phyloP scores from a whole-genome alignment of 2,797 vertebrate genomes.

The Cuculus canorus region DNA sequence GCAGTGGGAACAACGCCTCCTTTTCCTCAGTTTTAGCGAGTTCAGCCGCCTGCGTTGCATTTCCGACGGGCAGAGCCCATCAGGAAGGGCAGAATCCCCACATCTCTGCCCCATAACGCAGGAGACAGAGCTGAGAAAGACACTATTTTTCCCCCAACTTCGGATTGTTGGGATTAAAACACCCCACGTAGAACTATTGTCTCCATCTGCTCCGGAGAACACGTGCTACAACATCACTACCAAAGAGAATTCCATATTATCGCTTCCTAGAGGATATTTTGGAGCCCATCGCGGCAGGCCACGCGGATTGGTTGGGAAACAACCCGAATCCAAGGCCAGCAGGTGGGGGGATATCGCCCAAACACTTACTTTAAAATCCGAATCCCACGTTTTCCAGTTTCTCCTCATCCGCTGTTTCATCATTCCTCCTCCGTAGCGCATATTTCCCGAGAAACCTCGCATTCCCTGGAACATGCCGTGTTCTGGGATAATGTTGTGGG shows the following conservation, averaged over 20 bases:
- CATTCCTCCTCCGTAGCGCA: conserved; percentile 87
- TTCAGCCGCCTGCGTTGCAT: background rate
- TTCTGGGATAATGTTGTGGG: conserved; percentile 91
- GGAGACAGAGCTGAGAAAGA: background rate
- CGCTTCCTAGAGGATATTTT: background rate
- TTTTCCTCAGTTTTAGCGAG: background rate
- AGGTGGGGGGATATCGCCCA: background rate
- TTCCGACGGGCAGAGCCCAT: no score
- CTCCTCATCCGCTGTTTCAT: conserved; percentile 90
- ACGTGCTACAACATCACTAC: fast-evolving
- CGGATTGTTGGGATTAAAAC: background rate
- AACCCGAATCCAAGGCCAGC: background rate
- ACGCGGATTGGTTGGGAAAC: background rate
- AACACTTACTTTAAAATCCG: conserved; percentile 85
- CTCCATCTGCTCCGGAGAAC: background rate
- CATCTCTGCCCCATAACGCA: background rate
- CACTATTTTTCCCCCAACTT: background rate
- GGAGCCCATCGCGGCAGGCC: background rate
- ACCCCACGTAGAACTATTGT: background rate
- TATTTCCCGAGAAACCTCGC: conserved; percentile 85
- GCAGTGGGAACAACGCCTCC: no score
- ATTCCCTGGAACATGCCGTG: conserved; percentile 87
- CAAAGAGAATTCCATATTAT: background rate
- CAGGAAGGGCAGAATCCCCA: background rate
- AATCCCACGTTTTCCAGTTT: conserved; percentile 80